A percentile compares a stretch with the other conserved stretches of the same genome.
phyloP scores from a whole-genome alignment of 1,140 invertebrate species.

The Zaprionus camerounensis region DNA sequence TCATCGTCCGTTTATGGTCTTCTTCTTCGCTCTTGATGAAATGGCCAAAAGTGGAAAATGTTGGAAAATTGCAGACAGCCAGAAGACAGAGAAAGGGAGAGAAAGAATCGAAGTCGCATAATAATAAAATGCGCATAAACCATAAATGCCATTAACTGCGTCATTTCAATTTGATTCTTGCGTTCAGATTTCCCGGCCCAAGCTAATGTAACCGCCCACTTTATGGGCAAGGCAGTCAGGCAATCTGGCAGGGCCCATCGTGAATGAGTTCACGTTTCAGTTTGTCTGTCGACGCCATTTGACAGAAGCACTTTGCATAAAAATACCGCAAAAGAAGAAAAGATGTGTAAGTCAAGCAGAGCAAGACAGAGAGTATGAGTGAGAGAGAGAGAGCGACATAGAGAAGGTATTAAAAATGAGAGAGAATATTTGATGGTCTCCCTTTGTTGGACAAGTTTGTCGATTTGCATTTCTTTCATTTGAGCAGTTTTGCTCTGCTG shows the following conservation, averaged over 20 bases:
- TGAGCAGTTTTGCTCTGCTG: constrained; percentile 7
- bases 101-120: constrained; percentile 46
- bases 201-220: constrained; percentile 39
- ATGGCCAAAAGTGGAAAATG: constrained; percentile 40
- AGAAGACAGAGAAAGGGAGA: constrained; percentile 14
- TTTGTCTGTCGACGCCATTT: constrained; percentile 26
- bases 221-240: constrained; percentile 10
- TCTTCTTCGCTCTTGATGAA: constrained; percentile 13
- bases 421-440: constrained; percentile 30
- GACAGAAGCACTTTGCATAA: constrained; percentile 38
- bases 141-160: constrained; percentile 80
- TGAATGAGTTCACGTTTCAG: too few relatives aligned
- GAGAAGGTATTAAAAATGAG: background rate
- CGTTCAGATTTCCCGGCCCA: constrained; percentile 46
- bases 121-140: constrained; percentile 76
- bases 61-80: constrained; percentile 38
- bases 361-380: background rate
- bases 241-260: background rate
- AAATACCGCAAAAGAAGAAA: constrained; percentile 17
- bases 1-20: background rate
- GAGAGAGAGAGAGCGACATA: background rate
- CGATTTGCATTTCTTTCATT: constrained; percentile 36
- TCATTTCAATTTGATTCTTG: constrained; percentile 79
- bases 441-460: constrained; percentile 16
- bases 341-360: constrained; percentile 12